Percentiles rank a stretch among this genome's conserved stretches.
Conservation (phyloP, 1,140 invertebrate genomes). For the Megalopta genalis region DNA sequence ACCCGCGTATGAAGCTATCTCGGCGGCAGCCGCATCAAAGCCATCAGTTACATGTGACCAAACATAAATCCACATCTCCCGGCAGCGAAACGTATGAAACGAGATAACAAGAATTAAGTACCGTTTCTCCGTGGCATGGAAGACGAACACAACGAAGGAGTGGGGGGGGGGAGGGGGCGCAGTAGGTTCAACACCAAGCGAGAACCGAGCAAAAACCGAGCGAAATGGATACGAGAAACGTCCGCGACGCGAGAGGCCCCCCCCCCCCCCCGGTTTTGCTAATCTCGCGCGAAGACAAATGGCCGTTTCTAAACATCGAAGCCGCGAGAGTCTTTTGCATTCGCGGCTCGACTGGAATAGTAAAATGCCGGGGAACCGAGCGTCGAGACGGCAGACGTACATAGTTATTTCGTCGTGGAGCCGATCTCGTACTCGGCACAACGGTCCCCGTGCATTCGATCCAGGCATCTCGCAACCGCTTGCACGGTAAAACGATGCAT, state of each 20-base stretch:
- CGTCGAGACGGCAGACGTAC: no score
- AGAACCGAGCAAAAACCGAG: background rate
- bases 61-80: background rate
- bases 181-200: no score
- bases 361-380: background rate
- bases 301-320: background rate
- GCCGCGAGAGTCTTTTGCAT: constrained; percentile 12
- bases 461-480: constrained; percentile 9
- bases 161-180: no score
- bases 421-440: background rate
- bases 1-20: constrained; percentile 11
- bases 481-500: background rate
- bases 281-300: background rate
- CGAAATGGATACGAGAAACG: background rate
- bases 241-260: background rate
- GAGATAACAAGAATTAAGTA: background rate
- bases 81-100: background rate
- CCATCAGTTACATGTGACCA: background rate
- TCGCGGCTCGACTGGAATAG: background rate
- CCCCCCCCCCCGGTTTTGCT: background rate
- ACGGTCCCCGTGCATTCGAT: background rate
- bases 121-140: background rate
- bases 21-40: no score
- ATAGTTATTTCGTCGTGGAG: no score
- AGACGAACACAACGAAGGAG: no score